These are phyloP conservation scores for Vespertilio murinus DNA, from an alignment of 2,797 vertebrate genomes.

Conservation along the genomic window DNA sequence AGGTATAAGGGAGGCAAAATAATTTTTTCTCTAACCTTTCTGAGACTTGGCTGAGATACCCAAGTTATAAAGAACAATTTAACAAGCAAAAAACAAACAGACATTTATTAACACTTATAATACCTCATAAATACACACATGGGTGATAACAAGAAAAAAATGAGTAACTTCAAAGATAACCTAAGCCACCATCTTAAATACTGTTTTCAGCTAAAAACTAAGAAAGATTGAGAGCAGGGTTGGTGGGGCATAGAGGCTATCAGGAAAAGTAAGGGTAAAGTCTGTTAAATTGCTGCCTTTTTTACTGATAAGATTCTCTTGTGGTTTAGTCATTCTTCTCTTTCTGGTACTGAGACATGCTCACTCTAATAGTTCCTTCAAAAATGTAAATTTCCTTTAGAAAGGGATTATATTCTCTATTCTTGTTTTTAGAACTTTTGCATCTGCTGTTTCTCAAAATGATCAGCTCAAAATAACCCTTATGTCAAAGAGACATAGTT, in stretches of 20 bases:
- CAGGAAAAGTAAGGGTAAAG: not conserved
- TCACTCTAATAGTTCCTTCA: not conserved
- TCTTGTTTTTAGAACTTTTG: not conserved
- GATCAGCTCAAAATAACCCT: not conserved
- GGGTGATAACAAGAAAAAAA: not conserved
- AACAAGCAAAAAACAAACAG: not conserved
- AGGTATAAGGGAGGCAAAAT: not conserved
- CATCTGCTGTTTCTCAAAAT: not conserved
- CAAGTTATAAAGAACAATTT: not conserved
- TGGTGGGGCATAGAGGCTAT: too few species aligned
- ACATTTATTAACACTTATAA: not conserved
- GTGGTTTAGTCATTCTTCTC: not conserved
- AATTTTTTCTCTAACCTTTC: not conserved
- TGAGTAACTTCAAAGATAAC: not conserved
- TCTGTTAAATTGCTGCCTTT: not conserved
- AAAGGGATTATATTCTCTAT: not conserved
- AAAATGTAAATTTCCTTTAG: not conserved
- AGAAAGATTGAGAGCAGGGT: not conserved
- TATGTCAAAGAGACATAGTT: not conserved
- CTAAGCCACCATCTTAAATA: not conserved
- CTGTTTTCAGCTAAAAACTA: not conserved
- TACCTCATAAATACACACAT: not conserved
- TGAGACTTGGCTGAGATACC: not conserved
- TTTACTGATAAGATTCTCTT: not conserved
- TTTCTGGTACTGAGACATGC: not conserved